A percentile compares a stretch with the other conserved stretches of the same genome.
Conservation (phyloP, 1,140 invertebrate genomes). For the Dysdera silvatica region DNA sequence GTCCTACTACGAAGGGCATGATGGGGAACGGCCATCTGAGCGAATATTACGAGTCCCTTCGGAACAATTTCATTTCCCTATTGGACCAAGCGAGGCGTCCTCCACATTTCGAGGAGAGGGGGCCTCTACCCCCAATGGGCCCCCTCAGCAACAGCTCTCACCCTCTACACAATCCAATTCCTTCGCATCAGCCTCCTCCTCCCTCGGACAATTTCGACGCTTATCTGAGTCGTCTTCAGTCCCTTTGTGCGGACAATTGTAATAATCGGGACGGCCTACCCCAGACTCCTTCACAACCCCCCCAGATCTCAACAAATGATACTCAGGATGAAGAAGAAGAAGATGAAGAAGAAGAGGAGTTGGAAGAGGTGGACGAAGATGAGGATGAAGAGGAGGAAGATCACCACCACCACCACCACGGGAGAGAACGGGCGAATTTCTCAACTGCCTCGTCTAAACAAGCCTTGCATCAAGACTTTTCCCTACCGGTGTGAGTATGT, state of each 20-base stretch:
- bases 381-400: no score
- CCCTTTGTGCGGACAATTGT: slow-evolving; percentile 60
- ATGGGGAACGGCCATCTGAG: slow-evolving; percentile 71
- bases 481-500: slow-evolving; percentile 47
- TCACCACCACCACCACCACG: no score
- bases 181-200: no score
- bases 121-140: no score
- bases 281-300: no score
- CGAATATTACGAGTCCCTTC: slow-evolving; percentile 81
- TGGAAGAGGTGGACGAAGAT: no score
- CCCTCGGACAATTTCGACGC: slow-evolving; percentile 71
- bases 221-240: slow-evolving; percentile 84
- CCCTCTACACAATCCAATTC: no score
- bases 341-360: no score
- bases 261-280: slow-evolving; percentile 58
- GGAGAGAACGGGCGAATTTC: no score
- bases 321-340: no score
- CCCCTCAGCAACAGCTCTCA: no score
- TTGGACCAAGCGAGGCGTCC: slow-evolving; percentile 80
- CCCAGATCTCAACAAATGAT: no score
- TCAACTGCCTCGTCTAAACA: slow-evolving; percentile 83
- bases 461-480: slow-evolving; percentile 80
- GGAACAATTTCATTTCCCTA: slow-evolving; percentile 85
- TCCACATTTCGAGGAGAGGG: slow-evolving; percentile 58
- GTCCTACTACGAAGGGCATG: slow-evolving; percentile 41